Conservation (phyloP, 2,888 invertebrate genomes). For the Gymnosoma rotundatum region DNA sequence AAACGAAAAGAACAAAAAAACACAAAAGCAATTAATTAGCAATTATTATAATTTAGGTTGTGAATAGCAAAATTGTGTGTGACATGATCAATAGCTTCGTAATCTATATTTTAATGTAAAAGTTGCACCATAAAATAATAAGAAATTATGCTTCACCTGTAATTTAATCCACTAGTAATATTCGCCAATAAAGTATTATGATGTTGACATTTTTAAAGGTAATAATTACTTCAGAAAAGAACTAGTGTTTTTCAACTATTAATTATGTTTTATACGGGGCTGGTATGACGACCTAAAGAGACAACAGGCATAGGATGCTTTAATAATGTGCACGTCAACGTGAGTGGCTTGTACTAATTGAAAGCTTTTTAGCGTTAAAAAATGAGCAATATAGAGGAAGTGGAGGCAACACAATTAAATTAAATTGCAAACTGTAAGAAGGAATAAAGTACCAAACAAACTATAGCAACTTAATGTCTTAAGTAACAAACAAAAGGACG, state of each 20-base stretch:
- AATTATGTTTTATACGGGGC: too few species aligned
- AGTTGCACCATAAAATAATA: not conserved
- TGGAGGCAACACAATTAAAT: not conserved
- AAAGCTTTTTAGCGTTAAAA: slow-evolving; percentile 31
- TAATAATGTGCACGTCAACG: not conserved
- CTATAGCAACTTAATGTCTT: not conserved
- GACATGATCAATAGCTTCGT: too few species aligned
- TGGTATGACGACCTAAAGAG: not conserved
- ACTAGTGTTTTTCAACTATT: too few species aligned
- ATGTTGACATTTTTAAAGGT: not conserved
- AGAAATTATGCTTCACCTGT: not conserved
- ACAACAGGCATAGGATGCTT: not conserved
- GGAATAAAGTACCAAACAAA: not conserved
- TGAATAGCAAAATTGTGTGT: too few species aligned
- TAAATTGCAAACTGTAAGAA: not conserved
- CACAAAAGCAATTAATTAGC: too few species aligned
- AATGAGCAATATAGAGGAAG: not conserved
- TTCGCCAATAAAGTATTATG: not conserved
- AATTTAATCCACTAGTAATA: not conserved
- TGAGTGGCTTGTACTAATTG: slow-evolving; percentile 34
- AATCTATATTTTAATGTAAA: not conserved
- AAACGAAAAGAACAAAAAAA: too few species aligned
- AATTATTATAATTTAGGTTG: too few species aligned
- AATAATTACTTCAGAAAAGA: not conserved
- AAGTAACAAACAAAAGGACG: not conserved